Base-by-base conservation (phyloP, 1,140 invertebrate species). In the Zophobas morio region DNA sequence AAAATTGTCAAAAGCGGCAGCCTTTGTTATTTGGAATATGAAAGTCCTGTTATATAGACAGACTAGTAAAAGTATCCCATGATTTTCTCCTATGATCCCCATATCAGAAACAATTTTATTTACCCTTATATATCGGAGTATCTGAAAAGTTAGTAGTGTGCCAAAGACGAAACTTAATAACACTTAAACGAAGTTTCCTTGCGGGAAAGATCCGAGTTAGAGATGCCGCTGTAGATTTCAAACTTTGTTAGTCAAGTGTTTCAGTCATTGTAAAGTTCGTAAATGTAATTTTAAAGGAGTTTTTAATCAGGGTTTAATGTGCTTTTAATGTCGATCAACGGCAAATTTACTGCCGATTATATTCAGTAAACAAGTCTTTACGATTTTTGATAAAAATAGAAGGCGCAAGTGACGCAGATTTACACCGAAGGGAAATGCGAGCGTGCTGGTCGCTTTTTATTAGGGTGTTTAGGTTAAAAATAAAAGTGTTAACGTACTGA, bases 71-170 rank as follows among this genome's bases (percentile, higher is more conserved):
- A 0, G 20, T 0, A 20, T 20, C 20, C 20, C 20, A 20, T 20
- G 20, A 20, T 35, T 36, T 54, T 56, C 49, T 49, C n/a, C 47
- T 39, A 2, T n/a, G 49, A 33, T 37, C 32, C 72, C 20, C 72
- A 51, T 56, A 51, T 74, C 72, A 42, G 49, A 75, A 75, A 46
- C 46, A 60, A 75, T 75, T 75, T 54, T 54, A 54, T 54, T 54
- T 54, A 54, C 35, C 32, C 53, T 20, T 51, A 2, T 51, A 20
- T 2, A 51, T 51, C n/a, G 3, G 20, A n/a, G 5, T 66, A 42
- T 42, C 60, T 37, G 60, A 66, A 60, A 66, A 66, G n/a, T 66
- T 66, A 20, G 20, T 20, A 20, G 20, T 20, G 20, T 20, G 60
- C 39, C 20, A 66, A 40, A 42, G 60, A 66, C 60, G 60, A 66